These are phyloP conservation scores for Emys orbicularis DNA, from an alignment of 2,797 vertebrate species.

Conservation along the genomic window DNA sequence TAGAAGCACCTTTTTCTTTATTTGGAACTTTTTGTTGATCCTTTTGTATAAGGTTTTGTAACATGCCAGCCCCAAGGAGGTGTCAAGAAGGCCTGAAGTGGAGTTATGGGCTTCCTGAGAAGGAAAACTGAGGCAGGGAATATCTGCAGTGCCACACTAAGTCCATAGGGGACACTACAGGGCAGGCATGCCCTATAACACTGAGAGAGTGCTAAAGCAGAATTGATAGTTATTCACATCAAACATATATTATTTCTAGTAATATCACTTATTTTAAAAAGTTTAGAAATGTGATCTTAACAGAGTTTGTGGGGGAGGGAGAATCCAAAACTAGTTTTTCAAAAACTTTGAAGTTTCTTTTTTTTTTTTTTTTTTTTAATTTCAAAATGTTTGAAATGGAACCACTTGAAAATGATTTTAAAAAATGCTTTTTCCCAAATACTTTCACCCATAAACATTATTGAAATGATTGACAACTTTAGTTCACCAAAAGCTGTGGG, in stretches of 20 bases:
- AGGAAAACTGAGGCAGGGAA: not conserved
- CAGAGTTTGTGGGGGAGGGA: not conserved
- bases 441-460: not conserved
- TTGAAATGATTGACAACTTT: not conserved
- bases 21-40: not conserved
- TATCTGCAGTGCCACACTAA: not conserved
- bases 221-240: not conserved
- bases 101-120: not conserved
- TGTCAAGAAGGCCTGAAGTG: not conserved
- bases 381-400: not conserved
- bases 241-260: not conserved
- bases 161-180: too few relatives aligned
- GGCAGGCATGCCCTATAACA: not conserved
- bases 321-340: not conserved
- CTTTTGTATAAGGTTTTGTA: not conserved
- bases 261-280: not conserved
- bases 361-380: not conserved
- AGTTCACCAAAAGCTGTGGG: not conserved
- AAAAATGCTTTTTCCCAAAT: not conserved
- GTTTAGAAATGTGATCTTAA: not conserved
- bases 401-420: too few relatives aligned
- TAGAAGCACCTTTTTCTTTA: not conserved
- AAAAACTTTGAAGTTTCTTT: not conserved
- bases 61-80: not conserved
- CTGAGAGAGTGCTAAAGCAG: not conserved